These are phyloP conservation scores for Podabrus alpinus DNA, from an alignment of 2,888 invertebrate genomes.

Conservation along the genomic window DNA sequence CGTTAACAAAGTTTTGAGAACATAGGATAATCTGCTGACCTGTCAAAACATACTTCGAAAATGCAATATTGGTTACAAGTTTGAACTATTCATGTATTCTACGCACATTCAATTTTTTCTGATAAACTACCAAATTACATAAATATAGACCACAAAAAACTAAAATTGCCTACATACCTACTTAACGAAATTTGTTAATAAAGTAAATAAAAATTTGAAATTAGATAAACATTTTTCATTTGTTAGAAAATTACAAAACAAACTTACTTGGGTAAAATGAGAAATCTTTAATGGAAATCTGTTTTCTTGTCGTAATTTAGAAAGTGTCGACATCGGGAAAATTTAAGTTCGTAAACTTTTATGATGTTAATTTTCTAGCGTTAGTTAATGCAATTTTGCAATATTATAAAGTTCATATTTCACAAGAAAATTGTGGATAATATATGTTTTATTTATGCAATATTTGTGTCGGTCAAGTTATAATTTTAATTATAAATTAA, in stretches of 20 bases:
- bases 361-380: neutral
- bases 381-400: neutral
- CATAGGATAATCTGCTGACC: constrained; percentile 24
- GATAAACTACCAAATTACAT: neutral
- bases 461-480: too few species aligned
- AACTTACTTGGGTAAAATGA: neutral
- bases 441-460: neutral
- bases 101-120: neutral
- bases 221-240: neutral
- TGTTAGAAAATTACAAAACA: neutral
- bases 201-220: neutral
- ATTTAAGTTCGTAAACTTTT: neutral
- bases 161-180: neutral
- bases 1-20: constrained; percentile 37
- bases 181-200: neutral
- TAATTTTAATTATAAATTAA: too few species aligned
- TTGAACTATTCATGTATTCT: neutral
- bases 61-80: constrained; percentile 25
- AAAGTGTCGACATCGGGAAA: neutral
- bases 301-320: neutral
- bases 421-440: neutral
- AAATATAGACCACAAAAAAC: neutral
- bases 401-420: neutral
- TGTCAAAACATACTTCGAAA: constrained; percentile 21
- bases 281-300: neutral